These are phyloP conservation scores for Pherbina coryleti DNA, from an alignment of 2,888 invertebrate genomes.

Conservation along the genomic window DNA sequence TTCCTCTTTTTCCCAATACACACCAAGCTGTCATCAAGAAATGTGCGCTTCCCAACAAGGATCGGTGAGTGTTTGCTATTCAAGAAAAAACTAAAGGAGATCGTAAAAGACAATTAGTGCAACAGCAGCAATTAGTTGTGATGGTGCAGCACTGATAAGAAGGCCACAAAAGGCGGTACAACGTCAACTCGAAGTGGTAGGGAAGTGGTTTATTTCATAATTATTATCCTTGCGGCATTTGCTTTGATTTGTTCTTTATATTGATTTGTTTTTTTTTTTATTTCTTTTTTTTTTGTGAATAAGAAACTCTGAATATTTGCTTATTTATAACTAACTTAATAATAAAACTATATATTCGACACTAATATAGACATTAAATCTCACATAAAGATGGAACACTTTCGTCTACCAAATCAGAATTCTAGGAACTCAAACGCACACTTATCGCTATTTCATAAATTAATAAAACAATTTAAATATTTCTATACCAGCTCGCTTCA, in stretches of 20 bases:
- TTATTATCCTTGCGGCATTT: neutral
- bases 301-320: too few relatives aligned
- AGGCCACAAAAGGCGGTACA: neutral
- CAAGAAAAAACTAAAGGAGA: neutral
- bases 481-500: neutral
- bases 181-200: neutral
- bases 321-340: too few relatives aligned
- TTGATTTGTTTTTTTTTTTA: too few relatives aligned
- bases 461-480: conserved; percentile 18
- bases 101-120: conserved; percentile 16
- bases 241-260: neutral
- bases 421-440: neutral
- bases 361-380: neutral
- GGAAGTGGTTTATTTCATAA: neutral
- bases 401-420: neutral
- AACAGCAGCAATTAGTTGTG: conserved; percentile 7
- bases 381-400: too few relatives aligned
- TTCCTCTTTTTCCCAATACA: neutral
- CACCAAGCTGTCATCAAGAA: conserved; percentile 20
- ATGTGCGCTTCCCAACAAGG: neutral
- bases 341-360: neutral
- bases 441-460: conserved; percentile 1
- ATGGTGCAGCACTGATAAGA: neutral
- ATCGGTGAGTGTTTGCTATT: neutral
- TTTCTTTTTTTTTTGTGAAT: too few relatives aligned